Evolutionary conservation across 1,140 invertebrate species (phyloP).

Genomic region (Heliconius melpomene): DNA sequence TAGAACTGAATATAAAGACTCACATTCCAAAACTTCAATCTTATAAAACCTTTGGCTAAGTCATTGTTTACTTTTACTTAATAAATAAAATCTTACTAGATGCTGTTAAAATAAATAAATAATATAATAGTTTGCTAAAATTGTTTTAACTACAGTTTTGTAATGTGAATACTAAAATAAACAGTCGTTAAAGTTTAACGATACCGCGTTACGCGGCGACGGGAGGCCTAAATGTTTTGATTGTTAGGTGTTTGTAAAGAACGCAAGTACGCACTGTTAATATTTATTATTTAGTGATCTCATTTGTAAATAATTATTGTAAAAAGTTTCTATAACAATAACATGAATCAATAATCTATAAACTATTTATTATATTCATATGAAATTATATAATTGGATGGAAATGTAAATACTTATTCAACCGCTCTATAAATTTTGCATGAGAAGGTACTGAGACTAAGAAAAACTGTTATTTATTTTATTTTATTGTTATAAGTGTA

Average conservation of each 20-base stretch:
- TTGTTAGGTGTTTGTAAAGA: slow-evolving; percentile 1
- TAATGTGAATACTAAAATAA: slow-evolving; percentile 5
- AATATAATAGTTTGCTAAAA: background rate
- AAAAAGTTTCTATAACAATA: slow-evolving; percentile 5
- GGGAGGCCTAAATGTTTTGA: slow-evolving; percentile 42
- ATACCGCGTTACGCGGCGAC: slow-evolving; percentile 21
- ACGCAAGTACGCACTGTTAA: slow-evolving; percentile 27
- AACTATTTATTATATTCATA: background rate
- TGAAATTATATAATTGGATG: background rate
- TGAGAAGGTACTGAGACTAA: background rate
- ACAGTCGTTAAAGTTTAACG: slow-evolving; percentile 19
- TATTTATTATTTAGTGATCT: slow-evolving; percentile 55
- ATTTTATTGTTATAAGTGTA: slow-evolving; percentile 57
- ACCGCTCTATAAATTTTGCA: background rate
- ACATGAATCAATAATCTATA: background rate
- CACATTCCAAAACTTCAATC: slow-evolving; percentile 21
- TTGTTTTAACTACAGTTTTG: background rate
- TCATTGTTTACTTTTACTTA: background rate
- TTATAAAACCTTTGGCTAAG: background rate
- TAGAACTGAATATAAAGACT: slow-evolving; percentile 35
- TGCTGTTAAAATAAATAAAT: background rate
- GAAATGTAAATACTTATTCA: background rate
- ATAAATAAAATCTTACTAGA: background rate
- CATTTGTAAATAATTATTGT: slow-evolving; percentile 56
- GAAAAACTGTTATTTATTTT: slow-evolving; percentile 70